Percentiles rank a stretch among this genome's conserved stretches.
phyloP scores from a whole-genome alignment of 1,140 invertebrate species.

The Drosophila asahinai region DNA sequence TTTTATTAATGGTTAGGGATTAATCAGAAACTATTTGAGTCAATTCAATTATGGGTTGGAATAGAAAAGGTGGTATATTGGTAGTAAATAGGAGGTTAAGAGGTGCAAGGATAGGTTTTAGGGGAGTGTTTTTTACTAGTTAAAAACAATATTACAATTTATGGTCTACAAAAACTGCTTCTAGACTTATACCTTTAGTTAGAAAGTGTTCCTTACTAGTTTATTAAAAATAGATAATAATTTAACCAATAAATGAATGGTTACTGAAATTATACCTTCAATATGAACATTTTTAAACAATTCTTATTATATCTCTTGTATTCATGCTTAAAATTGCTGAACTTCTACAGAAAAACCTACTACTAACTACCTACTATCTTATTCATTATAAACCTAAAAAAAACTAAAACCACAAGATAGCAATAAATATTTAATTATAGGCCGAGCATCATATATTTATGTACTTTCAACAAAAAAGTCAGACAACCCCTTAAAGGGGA shows the following conservation, averaged over 20 bases:
- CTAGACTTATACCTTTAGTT: too few relatives aligned
- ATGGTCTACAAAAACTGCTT: too few relatives aligned
- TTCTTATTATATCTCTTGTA: background rate
- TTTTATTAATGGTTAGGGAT: slow-evolving; percentile 20
- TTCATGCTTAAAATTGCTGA: background rate
- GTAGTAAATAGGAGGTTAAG: too few relatives aligned
- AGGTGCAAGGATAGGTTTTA: background rate
- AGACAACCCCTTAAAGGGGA: background rate
- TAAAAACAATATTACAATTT: background rate
- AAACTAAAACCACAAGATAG: background rate
- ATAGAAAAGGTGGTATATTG: background rate
- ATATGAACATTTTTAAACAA: too few relatives aligned
- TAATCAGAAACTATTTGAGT: slow-evolving; percentile 5
- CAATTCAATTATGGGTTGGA: slow-evolving; percentile 10
- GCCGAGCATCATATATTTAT: too few relatives aligned
- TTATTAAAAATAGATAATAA: too few relatives aligned
- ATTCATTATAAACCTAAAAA: background rate
- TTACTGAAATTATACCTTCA: background rate
- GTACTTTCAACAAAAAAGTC: background rate
- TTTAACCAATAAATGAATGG: background rate
- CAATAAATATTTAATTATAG: slow-evolving; percentile 3
- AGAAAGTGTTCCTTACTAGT: too few relatives aligned
- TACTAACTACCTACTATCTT: background rate
- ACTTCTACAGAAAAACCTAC: background rate
- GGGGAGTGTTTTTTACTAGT: background rate